Conservation (phyloP, 2,888 invertebrate species). For the Caenorhabditis sp. region DNA sequence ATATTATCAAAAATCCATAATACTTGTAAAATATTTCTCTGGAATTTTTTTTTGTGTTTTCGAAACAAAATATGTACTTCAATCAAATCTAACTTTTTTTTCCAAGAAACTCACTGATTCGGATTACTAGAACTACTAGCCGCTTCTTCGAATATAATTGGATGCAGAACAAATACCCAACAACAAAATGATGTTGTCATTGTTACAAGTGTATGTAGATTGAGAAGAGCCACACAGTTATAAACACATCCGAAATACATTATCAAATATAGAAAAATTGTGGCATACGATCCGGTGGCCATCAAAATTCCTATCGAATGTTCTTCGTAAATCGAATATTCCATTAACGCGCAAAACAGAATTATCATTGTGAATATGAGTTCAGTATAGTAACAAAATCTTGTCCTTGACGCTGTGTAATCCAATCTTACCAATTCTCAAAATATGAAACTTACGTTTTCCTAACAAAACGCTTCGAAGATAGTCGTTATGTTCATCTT, state of each 20-base stretch:
- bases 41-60: not conserved
- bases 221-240: not conserved
- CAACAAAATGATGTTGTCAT: not conserved
- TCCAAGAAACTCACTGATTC: not conserved
- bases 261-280: not conserved
- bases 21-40: not conserved
- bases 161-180: not conserved
- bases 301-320: not conserved
- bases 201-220: not conserved
- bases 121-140: not conserved
- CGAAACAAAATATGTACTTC: too few relatives aligned
- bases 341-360: not conserved
- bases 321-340: not conserved
- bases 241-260: not conserved
- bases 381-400: not conserved
- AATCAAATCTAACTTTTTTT: too few relatives aligned
- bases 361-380: not conserved
- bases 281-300: not conserved
- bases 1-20: not conserved
- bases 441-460: not conserved
- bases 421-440: not conserved
- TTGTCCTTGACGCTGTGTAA: not conserved
- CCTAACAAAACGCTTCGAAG: not conserved
- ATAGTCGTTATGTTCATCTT: not conserved
- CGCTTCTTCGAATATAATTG: not conserved